Conservation (phyloP, 2,888 invertebrate species). For the Calameuta filiformis region DNA sequence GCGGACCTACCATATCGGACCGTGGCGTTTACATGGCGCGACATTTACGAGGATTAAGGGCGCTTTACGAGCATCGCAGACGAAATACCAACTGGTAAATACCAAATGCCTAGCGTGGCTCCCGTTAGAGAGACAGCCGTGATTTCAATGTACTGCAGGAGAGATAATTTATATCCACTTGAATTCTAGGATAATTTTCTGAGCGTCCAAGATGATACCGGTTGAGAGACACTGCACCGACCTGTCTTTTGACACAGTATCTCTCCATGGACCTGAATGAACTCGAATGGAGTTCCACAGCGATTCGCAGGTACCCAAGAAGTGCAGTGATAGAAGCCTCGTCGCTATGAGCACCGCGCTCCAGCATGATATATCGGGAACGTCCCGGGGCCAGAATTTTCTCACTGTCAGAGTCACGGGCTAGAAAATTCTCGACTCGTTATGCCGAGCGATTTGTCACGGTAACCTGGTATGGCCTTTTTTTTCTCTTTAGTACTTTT, state of each 20-base stretch:
- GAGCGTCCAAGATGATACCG: background rate
- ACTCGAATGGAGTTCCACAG: background rate
- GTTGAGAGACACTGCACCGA: background rate
- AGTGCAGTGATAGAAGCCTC: background rate
- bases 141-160: background rate
- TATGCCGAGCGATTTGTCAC: background rate
- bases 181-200: background rate
- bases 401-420: background rate
- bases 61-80: slow-evolving; percentile 31
- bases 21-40: background rate
- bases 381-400: background rate
- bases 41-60: background rate
- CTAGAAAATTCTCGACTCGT: background rate
- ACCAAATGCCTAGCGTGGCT: background rate
- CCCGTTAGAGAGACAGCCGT: background rate
- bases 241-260: background rate
- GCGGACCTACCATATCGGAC: background rate
- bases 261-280: background rate
- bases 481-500: slow-evolving; percentile 5
- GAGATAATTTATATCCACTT: background rate
- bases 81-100: slow-evolving; percentile 26
- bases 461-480: slow-evolving; percentile 3
- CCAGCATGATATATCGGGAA: background rate
- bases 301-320: background rate
- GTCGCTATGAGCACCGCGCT: background rate